phyloP scores from a whole-genome alignment of 2,113 vertebrate genomes.

The Crotalus helleri region DNA sequence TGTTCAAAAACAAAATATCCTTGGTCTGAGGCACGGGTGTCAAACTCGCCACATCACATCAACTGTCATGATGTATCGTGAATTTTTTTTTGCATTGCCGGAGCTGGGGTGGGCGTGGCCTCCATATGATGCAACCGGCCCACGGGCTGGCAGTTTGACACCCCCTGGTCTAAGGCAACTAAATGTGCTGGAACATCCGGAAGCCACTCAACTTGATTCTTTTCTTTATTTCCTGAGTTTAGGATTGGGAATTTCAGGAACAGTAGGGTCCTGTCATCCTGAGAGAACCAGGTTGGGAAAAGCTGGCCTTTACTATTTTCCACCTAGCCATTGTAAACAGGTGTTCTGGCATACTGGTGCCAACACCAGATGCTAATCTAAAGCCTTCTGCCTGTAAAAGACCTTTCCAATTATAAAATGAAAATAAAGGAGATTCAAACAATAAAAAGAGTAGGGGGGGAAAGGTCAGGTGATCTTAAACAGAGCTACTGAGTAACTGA shows the following conservation, averaged over 20 bases:
- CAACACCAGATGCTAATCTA: not conserved
- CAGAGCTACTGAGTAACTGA: not conserved
- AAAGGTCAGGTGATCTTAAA: fast-evolving
- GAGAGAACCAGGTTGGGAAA: not conserved
- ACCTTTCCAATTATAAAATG: not conserved
- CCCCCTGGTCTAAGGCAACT: not conserved
- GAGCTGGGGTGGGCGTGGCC: no score
- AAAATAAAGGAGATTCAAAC: not conserved
- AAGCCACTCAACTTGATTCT: not conserved
- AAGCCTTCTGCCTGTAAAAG: not conserved
- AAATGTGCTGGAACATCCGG: not conserved
- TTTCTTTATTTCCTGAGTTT: not conserved
- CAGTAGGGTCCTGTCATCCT: not conserved
- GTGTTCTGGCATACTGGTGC: not conserved
- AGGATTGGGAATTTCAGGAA: not conserved
- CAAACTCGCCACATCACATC: no score
- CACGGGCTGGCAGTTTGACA: no score
- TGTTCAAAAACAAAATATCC: not conserved
- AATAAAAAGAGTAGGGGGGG: fast-evolving
- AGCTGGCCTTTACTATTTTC: not conserved
- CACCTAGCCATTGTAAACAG: not conserved
- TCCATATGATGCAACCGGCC: no score
- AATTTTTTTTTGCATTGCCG: no score
- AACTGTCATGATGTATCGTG: no score
- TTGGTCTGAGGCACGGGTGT: not conserved